Conservation (phyloP, 2,797 vertebrate species). For the Ispidina picta region DNA sequence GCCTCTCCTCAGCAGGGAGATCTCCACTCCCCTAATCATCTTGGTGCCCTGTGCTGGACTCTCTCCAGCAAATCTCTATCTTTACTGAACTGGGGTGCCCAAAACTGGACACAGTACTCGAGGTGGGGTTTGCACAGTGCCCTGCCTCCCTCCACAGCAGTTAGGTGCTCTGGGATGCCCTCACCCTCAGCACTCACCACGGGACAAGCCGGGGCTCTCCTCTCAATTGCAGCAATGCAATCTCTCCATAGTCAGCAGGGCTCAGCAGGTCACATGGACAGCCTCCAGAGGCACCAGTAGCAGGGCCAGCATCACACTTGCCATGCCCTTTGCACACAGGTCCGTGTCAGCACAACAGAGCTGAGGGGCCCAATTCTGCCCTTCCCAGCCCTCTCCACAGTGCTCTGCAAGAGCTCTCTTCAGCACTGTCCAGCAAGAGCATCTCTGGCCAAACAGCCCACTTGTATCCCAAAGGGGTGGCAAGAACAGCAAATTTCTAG, state of each 20-base stretch:
- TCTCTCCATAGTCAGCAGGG: neutral
- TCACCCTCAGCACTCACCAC: neutral
- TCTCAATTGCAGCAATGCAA: neutral
- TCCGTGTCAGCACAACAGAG: rapidly evolving
- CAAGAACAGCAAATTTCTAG: neutral
- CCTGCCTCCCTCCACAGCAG: neutral
- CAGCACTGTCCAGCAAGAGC: rapidly evolving
- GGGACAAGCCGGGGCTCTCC: neutral
- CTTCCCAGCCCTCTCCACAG: rapidly evolving
- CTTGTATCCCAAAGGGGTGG: rapidly evolving
- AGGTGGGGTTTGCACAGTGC: neutral
- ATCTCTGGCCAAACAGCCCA: neutral
- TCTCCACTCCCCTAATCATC: no score
- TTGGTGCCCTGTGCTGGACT: no score
- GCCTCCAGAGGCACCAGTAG: neutral
- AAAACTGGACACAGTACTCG: no score
- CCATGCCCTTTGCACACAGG: rapidly evolving
- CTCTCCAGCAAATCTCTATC: no score
- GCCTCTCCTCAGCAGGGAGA: no score
- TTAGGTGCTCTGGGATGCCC: neutral
- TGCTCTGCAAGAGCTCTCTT: neutral
- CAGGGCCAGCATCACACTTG: rapidly evolving
- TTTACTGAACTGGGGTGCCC: no score
- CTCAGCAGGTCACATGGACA: neutral
- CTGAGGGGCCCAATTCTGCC: neutral